Percentiles rank a stretch among this genome's conserved stretches.
Conservation (phyloP, 1,140 invertebrate genomes). For the Apis florea region DNA sequence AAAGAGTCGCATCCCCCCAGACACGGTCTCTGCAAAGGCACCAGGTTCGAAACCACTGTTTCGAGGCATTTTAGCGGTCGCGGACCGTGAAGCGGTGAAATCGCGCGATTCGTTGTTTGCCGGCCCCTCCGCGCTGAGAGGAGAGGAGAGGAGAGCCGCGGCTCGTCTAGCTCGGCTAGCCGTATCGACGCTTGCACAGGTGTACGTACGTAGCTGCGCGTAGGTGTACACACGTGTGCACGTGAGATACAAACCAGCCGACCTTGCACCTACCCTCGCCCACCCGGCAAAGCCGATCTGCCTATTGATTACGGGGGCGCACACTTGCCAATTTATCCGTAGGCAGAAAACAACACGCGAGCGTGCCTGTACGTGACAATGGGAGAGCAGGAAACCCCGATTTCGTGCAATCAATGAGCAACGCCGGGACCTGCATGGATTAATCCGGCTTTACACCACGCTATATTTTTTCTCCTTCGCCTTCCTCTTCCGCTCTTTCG, state of each 20-base stretch:
- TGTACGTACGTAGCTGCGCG: constrained; percentile 3
- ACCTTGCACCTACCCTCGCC: constrained; percentile 58
- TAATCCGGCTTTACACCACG: constrained; percentile 61
- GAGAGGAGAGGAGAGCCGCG: neutral
- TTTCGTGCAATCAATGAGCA: constrained; percentile 70
- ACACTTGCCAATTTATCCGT: constrained; percentile 71
- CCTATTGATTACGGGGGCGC: constrained; percentile 70
- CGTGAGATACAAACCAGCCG: constrained; percentile 46
- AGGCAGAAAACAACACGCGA: constrained; percentile 63
- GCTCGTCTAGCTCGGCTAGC: neutral
- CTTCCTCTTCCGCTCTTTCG: neutral
- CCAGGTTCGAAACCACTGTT: neutral
- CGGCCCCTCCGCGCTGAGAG: neutral
- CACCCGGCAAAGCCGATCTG: constrained; percentile 59
- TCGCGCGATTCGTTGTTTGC: constrained; percentile 2
- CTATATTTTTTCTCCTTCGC: constrained; percentile 51
- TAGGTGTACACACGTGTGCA: constrained; percentile 13
- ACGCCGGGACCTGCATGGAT: constrained; percentile 55
- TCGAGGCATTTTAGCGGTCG: neutral
- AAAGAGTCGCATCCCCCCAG: neutral
- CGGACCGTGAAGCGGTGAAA: constrained; percentile 2
- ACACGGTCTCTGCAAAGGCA: neutral
- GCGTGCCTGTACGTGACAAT: constrained; percentile 62
- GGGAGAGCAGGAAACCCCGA: constrained; percentile 68
- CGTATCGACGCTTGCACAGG: neutral